Conservation (phyloP, 1,140 invertebrate genomes). For the Drosophila suzukii region DNA sequence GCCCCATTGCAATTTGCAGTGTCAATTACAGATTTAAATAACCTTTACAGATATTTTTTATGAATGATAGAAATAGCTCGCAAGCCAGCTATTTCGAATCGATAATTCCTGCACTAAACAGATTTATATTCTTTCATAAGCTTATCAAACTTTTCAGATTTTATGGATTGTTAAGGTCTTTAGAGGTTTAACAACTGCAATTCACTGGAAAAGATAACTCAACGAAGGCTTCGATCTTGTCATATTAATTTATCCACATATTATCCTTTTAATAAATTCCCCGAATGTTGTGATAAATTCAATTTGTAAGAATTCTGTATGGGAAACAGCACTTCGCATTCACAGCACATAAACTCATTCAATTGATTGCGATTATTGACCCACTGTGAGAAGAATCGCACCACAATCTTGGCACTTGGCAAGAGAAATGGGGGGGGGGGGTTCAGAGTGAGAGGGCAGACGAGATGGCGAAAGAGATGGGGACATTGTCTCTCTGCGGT, state of each 20-base stretch:
- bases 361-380: conserved; percentile 52
- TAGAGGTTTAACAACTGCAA: background rate
- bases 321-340: conserved; percentile 27
- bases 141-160: no score
- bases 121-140: background rate
- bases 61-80: background rate
- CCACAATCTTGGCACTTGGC: conserved; percentile 23
- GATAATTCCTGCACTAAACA: no score
- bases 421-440: conserved; percentile 3
- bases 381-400: conserved; percentile 45
- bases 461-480: background rate
- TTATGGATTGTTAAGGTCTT: background rate
- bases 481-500: conserved; percentile 38
- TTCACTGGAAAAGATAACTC: conserved; percentile 1
- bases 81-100: no score
- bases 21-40: background rate
- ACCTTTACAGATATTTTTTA: background rate
- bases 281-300: conserved; percentile 1
- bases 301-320: conserved; percentile 22
- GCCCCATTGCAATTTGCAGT: background rate
- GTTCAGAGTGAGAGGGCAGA: background rate
- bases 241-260: background rate
- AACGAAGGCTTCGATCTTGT: conserved; percentile 16
- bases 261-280: conserved; percentile 19
- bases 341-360: conserved; percentile 42